Conservation (phyloP, 2,888 invertebrate species). For the Nasonia oneida region DNA sequence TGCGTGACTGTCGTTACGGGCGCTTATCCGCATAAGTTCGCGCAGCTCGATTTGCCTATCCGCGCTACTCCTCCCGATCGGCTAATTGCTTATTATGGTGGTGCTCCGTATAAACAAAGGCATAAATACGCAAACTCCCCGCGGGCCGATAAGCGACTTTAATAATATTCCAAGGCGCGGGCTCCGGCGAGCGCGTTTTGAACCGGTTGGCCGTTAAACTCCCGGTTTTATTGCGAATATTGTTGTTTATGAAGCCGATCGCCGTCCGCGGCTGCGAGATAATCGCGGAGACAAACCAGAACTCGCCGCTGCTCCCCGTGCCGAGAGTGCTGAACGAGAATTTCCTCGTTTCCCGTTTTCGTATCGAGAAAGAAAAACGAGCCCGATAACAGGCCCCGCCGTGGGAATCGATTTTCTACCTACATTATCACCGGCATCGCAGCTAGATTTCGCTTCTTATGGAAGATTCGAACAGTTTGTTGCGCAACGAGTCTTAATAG, state of each 20-base stretch:
- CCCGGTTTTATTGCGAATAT: conserved; percentile 58
- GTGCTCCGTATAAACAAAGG: conserved; percentile 56
- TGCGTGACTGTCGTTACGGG: background rate
- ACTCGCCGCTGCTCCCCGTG: background rate
- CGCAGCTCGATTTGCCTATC: conserved; percentile 30
- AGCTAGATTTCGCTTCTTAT: background rate
- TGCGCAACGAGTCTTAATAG: too few species aligned
- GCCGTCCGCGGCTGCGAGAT: conserved; percentile 17
- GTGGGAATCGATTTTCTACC: conserved; percentile 55
- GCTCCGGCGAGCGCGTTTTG: conserved; percentile 16
- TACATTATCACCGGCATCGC: conserved; percentile 24
- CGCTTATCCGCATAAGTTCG: conserved; percentile 30
- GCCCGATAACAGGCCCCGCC: conserved; percentile 43
- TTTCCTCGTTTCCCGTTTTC: conserved; percentile 59
- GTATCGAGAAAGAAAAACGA: conserved; percentile 40
- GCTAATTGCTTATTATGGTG: conserved; percentile 58
- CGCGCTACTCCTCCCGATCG: background rate
- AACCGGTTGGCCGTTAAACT: conserved; percentile 53
- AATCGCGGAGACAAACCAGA: conserved; percentile 60
- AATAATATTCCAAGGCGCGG: conserved; percentile 43
- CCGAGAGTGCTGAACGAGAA: background rate
- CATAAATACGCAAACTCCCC: conserved; percentile 53
- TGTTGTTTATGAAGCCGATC: conserved; percentile 57
- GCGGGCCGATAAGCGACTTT: conserved; percentile 43
- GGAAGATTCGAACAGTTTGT: too few species aligned